Evolutionary conservation across 2,797 vertebrate species (phyloP).

Genomic region (Adrianichthys oophorus): DNA sequence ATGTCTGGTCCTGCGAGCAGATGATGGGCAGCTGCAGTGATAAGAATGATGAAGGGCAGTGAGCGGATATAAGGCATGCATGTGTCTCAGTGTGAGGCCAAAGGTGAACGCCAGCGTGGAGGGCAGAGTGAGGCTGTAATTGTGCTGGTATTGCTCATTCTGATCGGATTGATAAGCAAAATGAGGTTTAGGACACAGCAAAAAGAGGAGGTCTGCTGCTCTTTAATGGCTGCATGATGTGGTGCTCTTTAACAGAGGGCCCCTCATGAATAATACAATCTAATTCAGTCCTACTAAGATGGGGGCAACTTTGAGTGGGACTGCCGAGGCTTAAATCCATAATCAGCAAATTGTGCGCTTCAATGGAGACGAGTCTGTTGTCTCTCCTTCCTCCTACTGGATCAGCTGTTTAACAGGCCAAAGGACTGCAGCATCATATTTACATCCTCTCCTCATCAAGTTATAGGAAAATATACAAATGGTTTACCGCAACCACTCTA

Average conservation of each 20-base stretch:
- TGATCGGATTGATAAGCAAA: constrained; percentile 53
- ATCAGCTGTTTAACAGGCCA: constrained; percentile 33
- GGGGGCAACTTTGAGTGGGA: constrained; percentile 40
- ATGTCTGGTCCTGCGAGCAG: constrained; percentile 11
- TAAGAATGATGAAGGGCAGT: constrained; percentile 1
- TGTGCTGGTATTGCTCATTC: constrained; percentile 39
- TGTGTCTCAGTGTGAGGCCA: constrained; percentile 32
- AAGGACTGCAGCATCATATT: constrained; percentile 1
- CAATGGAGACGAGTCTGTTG: constrained; percentile 19
- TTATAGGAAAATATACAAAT: background rate
- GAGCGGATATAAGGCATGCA: background rate
- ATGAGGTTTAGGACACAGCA: constrained; percentile 23
- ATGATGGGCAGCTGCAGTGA: constrained; percentile 24
- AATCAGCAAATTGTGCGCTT: constrained; percentile 38
- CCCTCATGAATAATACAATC: constrained; percentile 73
- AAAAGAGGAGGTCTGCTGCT: constrained; percentile 15
- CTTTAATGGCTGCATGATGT: constrained; percentile 60
- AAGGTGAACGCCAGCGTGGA: constrained; percentile 45
- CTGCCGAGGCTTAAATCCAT: constrained; percentile 18
- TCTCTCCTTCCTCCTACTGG: constrained; percentile 5
- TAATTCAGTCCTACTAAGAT: constrained; percentile 42
- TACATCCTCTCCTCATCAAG: constrained; percentile 1
- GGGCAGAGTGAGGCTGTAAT: constrained; percentile 34
- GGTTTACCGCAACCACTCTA: background rate
- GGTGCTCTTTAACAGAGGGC: constrained; percentile 46